A percentile compares a stretch with the other conserved stretches of the same genome.
Conservation (phyloP, 2,888 invertebrate genomes). For the Dynastes maya region DNA sequence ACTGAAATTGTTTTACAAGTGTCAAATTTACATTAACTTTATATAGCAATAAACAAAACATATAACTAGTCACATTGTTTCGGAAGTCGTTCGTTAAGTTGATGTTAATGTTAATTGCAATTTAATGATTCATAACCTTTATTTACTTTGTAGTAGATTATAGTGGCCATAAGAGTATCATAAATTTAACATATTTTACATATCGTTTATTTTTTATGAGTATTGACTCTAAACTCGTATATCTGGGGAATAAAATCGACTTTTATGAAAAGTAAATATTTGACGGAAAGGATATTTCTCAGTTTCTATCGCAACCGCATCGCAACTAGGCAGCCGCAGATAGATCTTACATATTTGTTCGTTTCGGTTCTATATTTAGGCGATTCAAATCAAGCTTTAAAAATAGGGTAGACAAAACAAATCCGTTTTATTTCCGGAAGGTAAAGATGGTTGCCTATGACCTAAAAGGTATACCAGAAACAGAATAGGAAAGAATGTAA, state of each 20-base stretch:
- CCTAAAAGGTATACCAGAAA: background rate
- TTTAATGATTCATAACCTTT: constrained; percentile 61
- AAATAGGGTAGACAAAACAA: constrained; percentile 28
- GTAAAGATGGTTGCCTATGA: constrained; percentile 36
- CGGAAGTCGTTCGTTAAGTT: constrained; percentile 60
- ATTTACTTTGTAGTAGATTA: constrained; percentile 59
- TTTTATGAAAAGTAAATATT: constrained; percentile 51
- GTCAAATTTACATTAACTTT: constrained; percentile 56
- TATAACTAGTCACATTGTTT: constrained; percentile 57
- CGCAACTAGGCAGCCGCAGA: background rate
- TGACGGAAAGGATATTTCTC: constrained; percentile 31
- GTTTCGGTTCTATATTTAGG: constrained; percentile 1
- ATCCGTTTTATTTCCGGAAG: background rate
- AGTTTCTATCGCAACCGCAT: constrained; percentile 16
- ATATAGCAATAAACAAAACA: constrained; percentile 56
- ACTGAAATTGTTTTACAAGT: constrained; percentile 52
- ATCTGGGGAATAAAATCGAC: constrained; percentile 46
- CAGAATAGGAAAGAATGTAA: too few species aligned
- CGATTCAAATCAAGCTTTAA: constrained; percentile 7
- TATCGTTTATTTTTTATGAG: constrained; percentile 54
- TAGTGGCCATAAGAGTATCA: constrained; percentile 56
- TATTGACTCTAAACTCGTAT: constrained; percentile 50
- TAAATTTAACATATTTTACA: constrained; percentile 58
- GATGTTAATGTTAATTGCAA: constrained; percentile 60
- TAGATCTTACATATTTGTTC: background rate